Percentiles rank a stretch among this genome's conserved stretches.
Evolutionary conservation across 1,140 invertebrate species (phyloP).

Genomic region (Linepithema humile): DNA sequence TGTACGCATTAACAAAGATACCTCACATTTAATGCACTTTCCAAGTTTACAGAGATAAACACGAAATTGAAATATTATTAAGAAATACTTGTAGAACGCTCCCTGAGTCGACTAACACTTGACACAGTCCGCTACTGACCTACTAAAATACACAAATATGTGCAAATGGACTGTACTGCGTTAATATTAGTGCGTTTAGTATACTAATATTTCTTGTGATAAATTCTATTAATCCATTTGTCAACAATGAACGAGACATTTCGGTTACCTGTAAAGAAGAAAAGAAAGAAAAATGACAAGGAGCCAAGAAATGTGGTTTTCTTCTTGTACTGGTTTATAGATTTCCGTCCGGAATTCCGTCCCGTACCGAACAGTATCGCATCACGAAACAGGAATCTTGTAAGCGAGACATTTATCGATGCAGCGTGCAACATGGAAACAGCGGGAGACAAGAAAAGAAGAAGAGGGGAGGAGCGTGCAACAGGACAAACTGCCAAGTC

Average conservation of each 20-base stretch:
- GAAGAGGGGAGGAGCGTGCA: slow-evolving; percentile 29
- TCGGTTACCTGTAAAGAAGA: neutral
- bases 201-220: neutral
- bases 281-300: slow-evolving; percentile 21
- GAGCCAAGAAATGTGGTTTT: slow-evolving; percentile 6
- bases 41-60: neutral
- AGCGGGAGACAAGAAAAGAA: slow-evolving; percentile 19
- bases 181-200: neutral
- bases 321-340: no score
- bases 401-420: slow-evolving; percentile 52
- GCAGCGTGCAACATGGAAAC: slow-evolving; percentile 15
- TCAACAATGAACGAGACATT: neutral
- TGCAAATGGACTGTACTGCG: no score
- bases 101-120: no score
- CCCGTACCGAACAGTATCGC: no score
- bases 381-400: slow-evolving; percentile 59
- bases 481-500: slow-evolving; percentile 82
- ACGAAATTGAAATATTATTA: neutral
- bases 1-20: neutral
- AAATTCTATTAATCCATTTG: neutral
- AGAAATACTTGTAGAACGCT: no score
- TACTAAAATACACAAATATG: no score
- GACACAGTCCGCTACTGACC: no score
- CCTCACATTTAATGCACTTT: neutral
- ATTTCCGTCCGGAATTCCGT: no score